These are phyloP conservation scores for Gymnorhina tibicen DNA, from an alignment of 2,113 vertebrate genomes.

Conservation along the genomic window DNA sequence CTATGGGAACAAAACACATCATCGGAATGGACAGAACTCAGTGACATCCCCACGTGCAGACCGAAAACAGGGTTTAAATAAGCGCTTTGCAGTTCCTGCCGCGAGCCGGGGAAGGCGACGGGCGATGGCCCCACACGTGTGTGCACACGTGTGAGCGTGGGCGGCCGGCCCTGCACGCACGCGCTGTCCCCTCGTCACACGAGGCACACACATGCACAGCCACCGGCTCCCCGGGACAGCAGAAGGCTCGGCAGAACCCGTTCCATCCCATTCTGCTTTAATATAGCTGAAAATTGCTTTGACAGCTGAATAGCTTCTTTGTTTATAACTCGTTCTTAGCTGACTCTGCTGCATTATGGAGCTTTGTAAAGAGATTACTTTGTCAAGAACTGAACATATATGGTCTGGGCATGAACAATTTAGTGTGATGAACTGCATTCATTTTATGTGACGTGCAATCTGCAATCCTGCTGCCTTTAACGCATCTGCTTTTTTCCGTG, in stretches of 20 bases:
- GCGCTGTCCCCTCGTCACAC: not conserved
- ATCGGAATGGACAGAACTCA: not conserved
- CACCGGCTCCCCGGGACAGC: not conserved
- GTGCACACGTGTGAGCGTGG: not conserved
- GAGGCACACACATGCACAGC: not conserved
- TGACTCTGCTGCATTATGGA: slow-evolving; percentile 38
- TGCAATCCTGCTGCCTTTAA: not conserved
- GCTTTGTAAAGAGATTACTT: slow-evolving; percentile 53
- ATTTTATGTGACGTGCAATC: not conserved
- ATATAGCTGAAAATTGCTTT: slow-evolving; percentile 53
- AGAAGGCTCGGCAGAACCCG: not conserved
- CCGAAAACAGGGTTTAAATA: not conserved
- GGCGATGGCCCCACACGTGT: not conserved
- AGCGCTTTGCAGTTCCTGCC: not conserved
- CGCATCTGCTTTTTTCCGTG: not conserved
- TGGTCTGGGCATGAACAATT: slow-evolving; percentile 21
- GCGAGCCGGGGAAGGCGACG: fast-evolving
- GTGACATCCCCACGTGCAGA: not conserved
- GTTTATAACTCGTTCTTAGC: slow-evolving; percentile 40
- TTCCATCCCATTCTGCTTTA: not conserved
- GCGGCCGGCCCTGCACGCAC: not conserved
- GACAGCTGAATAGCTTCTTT: slow-evolving; percentile 62
- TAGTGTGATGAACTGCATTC: not conserved
- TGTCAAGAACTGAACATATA: slow-evolving; percentile 44
- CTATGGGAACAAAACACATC: slow-evolving; percentile 42